These are phyloP conservation scores for Sander lucioperca DNA, from an alignment of 2,113 vertebrate genomes.

Conservation along the genomic window DNA sequence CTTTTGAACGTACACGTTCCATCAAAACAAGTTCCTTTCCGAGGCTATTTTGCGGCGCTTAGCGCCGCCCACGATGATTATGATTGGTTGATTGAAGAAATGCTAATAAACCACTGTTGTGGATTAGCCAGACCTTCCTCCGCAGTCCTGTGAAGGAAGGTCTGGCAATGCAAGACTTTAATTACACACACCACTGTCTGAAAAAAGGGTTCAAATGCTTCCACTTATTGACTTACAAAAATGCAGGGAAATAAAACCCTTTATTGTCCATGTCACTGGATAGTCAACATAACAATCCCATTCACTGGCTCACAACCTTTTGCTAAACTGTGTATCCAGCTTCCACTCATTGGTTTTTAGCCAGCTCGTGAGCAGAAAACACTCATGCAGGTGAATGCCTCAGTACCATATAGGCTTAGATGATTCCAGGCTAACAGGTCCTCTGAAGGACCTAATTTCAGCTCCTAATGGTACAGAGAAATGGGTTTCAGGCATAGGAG, in stretches of 20 bases:
- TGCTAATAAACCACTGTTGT: no score
- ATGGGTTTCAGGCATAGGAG: conserved; percentile 76
- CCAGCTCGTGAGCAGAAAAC: conserved; percentile 27
- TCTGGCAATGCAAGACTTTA: no score
- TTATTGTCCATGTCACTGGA: neutral
- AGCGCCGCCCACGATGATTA: no score
- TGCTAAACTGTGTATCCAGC: conserved; percentile 5
- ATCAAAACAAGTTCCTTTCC: no score
- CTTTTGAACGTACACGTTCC: no score
- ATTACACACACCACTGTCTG: neutral
- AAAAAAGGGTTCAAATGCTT: neutral
- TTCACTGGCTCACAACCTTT: neutral
- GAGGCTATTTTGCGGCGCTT: no score
- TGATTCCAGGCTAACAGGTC: conserved; percentile 46
- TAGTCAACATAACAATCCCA: neutral
- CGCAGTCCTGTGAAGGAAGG: no score
- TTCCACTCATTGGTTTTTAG: conserved; percentile 4
- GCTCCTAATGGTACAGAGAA: conserved; percentile 77
- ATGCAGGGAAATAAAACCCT: neutral
- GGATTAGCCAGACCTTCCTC: no score
- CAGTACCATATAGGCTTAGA: conserved; percentile 57
- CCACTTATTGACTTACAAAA: neutral
- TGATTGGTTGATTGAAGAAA: no score
- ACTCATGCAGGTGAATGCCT: conserved; percentile 42
- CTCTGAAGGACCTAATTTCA: conserved; percentile 65